These are phyloP conservation scores for Percopsis omiscomaycus DNA, from an alignment of 2,797 vertebrate species.

Conservation along the genomic window DNA sequence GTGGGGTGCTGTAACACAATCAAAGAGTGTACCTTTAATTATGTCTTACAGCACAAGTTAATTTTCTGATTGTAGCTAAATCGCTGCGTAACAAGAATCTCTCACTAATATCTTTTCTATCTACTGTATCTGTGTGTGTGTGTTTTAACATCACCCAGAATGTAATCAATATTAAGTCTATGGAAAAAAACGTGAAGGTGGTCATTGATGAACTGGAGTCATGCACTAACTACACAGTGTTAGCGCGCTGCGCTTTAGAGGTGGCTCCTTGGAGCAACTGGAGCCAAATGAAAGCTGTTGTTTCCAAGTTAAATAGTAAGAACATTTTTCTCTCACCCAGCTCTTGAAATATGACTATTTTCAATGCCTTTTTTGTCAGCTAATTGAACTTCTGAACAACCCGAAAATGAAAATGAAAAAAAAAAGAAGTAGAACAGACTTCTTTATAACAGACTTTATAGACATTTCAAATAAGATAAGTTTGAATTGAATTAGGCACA, in stretches of 20 bases:
- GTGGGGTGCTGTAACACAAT: too few relatives aligned
- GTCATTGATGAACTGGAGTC: conserved; percentile 34
- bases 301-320: conserved; percentile 62
- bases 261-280: conserved; percentile 62
- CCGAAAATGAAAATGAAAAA: too few relatives aligned
- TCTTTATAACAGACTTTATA: too few relatives aligned
- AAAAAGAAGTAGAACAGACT: too few relatives aligned
- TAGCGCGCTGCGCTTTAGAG: conserved; percentile 53
- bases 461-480: too few relatives aligned
- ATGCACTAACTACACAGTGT: conserved; percentile 55
- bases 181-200: accelerated
- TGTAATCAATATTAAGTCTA: not conserved
- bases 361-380: not conserved
- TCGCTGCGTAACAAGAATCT: not conserved
- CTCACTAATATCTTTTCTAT: not conserved
- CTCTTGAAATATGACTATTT: not conserved
- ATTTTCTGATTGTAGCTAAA: too few relatives aligned
- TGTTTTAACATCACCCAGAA: conserved; percentile 1
- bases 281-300: conserved; percentile 37
- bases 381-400: not conserved
- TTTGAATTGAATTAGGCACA: not conserved
- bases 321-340: not conserved
- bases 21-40: too few relatives aligned
- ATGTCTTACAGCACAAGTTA: not conserved
- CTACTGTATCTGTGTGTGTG: too few relatives aligned